phyloP scores from a whole-genome alignment of 2,888 invertebrate species.

The Lasioglossum oenotherae region DNA sequence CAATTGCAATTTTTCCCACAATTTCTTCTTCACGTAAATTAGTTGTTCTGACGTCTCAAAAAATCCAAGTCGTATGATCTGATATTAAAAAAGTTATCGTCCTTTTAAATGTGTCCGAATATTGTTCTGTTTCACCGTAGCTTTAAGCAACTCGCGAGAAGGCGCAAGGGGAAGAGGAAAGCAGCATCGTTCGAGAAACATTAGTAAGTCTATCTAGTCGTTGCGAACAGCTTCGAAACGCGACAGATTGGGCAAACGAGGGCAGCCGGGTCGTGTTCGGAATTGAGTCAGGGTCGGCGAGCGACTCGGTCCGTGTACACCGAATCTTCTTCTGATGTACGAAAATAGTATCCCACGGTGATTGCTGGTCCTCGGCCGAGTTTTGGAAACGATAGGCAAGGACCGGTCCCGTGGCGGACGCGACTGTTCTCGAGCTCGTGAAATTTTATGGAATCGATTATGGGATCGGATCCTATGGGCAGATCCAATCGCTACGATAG shows the following conservation, averaged over 20 bases:
- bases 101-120: no score
- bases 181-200: not conserved
- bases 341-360: conserved; percentile 68
- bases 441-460: conserved; percentile 22
- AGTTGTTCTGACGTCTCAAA: no score
- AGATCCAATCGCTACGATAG: not conserved
- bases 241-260: conserved; percentile 66
- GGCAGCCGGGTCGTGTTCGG: conserved; percentile 72
- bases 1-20: no score
- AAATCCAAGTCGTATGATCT: no score
- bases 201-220: conserved; percentile 16
- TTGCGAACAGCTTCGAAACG: conserved; percentile 41
- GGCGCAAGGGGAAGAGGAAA: not conserved
- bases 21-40: no score
- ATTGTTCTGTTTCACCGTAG: no score
- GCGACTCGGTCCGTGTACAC: conserved; percentile 54
- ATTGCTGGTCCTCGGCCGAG: conserved; percentile 67
- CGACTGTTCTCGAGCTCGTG: not conserved
- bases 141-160: not conserved
- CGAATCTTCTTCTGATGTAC: conserved; percentile 67
- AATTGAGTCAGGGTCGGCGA: conserved; percentile 79
- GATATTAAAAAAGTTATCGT: no score
- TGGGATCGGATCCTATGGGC: not conserved
- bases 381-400: conserved; percentile 55
- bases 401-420: conserved; percentile 6